Evolutionary conservation across 1,140 invertebrate genomes (phyloP).

Genomic region (Glossosoma conforme): DNA sequence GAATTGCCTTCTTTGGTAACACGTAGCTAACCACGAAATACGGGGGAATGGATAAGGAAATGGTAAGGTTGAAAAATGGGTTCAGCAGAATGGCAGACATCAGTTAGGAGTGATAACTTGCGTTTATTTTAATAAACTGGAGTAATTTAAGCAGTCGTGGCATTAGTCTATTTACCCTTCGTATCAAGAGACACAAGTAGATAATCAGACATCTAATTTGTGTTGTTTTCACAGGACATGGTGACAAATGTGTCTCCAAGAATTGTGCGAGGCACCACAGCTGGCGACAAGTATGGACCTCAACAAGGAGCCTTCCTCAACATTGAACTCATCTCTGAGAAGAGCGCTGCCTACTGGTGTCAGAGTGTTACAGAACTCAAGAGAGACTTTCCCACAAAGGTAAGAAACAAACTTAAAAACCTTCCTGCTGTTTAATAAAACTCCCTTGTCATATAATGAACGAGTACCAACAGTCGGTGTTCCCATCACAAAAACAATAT

Average conservation of each 20-base stretch:
- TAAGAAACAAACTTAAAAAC: constrained; percentile 35
- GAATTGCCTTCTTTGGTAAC: too few relatives aligned
- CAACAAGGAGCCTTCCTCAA: constrained; percentile 94
- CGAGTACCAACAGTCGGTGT: neutral
- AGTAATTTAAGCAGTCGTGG: neutral
- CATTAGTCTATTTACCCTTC: neutral
- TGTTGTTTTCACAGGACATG: constrained; percentile 61
- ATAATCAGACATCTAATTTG: too few relatives aligned
- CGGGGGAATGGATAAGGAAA: too few relatives aligned
- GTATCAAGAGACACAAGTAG: neutral
- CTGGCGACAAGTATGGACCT: constrained; percentile 87
- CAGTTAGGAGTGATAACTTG: too few relatives aligned
- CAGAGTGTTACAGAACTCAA: constrained; percentile 86
- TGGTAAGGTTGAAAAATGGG: too few relatives aligned
- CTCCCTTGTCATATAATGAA: neutral
- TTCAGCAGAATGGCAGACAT: too few relatives aligned
- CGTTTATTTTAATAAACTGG: neutral
- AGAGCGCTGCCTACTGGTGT: constrained; percentile 91
- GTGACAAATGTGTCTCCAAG: constrained; percentile 96
- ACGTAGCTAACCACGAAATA: neutral
- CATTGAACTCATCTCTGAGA: constrained; percentile 98
- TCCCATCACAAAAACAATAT: too few relatives aligned
- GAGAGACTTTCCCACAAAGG: constrained; percentile 82
- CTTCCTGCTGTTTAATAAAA: neutral
- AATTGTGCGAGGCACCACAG: constrained; percentile 90